A percentile compares a stretch with the other conserved stretches of the same genome.
Conservation (phyloP, 2,888 invertebrate genomes). For the Dione juno region DNA sequence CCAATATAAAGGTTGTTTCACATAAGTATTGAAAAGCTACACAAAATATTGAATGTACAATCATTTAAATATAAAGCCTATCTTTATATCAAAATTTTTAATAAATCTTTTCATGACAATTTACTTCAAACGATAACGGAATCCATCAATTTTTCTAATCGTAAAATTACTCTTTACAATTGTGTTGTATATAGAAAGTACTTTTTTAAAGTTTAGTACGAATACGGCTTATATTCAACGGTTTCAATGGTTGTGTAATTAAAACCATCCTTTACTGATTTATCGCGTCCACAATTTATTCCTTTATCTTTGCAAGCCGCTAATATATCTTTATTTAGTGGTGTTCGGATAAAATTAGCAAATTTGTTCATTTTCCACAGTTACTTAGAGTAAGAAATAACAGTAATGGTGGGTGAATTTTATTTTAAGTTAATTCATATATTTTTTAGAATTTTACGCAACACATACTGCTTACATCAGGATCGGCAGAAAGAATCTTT, state of each 20-base stretch:
- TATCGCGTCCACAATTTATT: constrained; percentile 81
- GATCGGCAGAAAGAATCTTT: too few relatives aligned
- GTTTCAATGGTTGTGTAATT: constrained; percentile 74
- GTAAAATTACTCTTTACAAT: too few relatives aligned
- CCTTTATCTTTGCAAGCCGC: constrained; percentile 80
- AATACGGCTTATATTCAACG: constrained; percentile 50
- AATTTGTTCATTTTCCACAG: constrained; percentile 62
- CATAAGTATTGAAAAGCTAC: constrained; percentile 42
- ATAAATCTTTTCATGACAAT: too few relatives aligned
- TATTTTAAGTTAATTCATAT: too few relatives aligned
- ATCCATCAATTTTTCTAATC: too few relatives aligned
- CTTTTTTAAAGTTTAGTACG: constrained; percentile 42
- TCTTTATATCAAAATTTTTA: too few relatives aligned
- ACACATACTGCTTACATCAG: too few relatives aligned
- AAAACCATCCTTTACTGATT: constrained; percentile 82
- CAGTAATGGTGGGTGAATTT: not conserved
- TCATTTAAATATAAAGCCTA: not conserved
- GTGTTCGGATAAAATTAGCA: constrained; percentile 77
- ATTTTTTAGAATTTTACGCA: too few relatives aligned
- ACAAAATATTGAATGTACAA: too few relatives aligned
- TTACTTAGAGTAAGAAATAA: not conserved
- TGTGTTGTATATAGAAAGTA: not conserved
- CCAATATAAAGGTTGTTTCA: constrained; percentile 52
- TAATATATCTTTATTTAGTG: constrained; percentile 81
- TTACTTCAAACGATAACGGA: too few relatives aligned